Evolutionary conservation across 2,797 vertebrate genomes (phyloP), one percentile per base, ranked within the genome.

Genomic region (Pitangus sulphuratus): DNA sequence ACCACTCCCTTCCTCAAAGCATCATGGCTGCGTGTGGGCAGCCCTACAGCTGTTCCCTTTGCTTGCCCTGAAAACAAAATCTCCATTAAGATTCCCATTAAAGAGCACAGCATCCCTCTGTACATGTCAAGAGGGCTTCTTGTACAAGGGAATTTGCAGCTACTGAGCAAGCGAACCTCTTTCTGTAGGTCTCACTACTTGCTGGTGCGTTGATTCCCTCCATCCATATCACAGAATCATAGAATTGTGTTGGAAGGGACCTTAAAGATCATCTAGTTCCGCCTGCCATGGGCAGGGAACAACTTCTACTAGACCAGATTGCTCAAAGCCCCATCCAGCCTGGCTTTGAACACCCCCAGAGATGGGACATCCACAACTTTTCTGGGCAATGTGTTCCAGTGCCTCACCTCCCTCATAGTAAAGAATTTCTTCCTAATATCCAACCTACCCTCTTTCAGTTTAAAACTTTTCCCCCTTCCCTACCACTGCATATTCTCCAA

Each of bases 21-120:
- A 48, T 24, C 1, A 3, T 1, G 1, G 31, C 39, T 3, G 1
- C 15, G 11, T 8, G 6, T 15, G 33, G 50, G 35, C 68, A 88
- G 51, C n/a, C 47, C 10, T 1, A 8, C 11, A 54, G 42, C 45
- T 60, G 9, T 37, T 71, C 24, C 57, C 25, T 70, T 61, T 44
- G 37, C 35, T 69, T 68, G 69, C 44, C 26, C 42, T 47, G 24
- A n/a, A 58, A 35, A 68, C 8, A 25, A 12, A 6, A 3, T 15
- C 30, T 72, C 66, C 3, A 1, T 6, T 19, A 48, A 54, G 28
- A 24, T 37, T 89, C n/a, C 50, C 4, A 1, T 25, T 37, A 37
- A 65, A 62, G 31, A 50, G 42, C 30, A 21, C 30, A 31, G 30
- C 21, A 24, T 39, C 19, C 3, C 2, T 22, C 28, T 57, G 6